phyloP scores from a whole-genome alignment of 2,113 vertebrate species.

The Glareola pratincola region DNA sequence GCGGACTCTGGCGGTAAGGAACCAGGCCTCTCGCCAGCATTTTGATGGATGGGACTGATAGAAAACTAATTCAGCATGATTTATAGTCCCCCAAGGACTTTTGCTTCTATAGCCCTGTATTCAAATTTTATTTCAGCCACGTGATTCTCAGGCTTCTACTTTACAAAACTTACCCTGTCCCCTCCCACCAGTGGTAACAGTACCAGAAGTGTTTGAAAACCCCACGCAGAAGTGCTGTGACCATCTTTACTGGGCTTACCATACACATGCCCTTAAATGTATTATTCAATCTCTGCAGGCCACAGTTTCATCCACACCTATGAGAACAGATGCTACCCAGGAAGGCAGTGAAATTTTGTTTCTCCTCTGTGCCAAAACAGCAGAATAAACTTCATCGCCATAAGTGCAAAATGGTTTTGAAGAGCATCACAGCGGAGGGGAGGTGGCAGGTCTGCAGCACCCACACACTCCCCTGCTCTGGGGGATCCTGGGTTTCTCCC shows the following conservation, averaged over 20 bases:
- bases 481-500: not conserved
- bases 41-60: not conserved
- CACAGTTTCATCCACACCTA: not conserved
- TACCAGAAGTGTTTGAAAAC: not conserved
- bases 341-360: not conserved
- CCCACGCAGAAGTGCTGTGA: rapidly evolving
- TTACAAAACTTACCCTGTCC: not conserved
- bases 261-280: rapidly evolving
- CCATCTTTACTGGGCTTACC: not conserved
- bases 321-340: not conserved
- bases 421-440: rapidly evolving
- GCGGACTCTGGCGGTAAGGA: not conserved
- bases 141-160: not conserved
- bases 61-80: not conserved
- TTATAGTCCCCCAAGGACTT: not conserved
- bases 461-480: not conserved
- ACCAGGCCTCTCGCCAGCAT: not conserved
- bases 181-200: not conserved
- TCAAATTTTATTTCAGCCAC: not conserved
- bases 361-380: not conserved
- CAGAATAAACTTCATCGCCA: not conserved
- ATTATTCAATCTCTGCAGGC: not conserved
- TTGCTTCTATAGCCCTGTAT: not conserved
- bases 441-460: not conserved
- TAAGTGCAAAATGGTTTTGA: not conserved